These are phyloP conservation scores for Sclerurus mexicanus DNA, from an alignment of 2,113 vertebrate species.

Conservation along the genomic window DNA sequence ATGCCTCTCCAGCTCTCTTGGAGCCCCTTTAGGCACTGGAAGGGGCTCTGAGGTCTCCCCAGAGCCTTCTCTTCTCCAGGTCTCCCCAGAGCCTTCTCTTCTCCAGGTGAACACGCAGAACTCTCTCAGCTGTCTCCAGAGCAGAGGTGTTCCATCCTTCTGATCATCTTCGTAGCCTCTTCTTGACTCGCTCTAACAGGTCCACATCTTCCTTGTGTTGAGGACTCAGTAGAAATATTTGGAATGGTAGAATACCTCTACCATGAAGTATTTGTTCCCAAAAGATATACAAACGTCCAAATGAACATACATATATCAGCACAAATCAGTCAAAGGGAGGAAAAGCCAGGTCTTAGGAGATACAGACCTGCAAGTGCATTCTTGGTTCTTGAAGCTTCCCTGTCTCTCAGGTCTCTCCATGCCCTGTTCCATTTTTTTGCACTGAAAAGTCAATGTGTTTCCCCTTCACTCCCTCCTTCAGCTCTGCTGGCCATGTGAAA, in stretches of 20 bases:
- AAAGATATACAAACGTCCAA: background rate
- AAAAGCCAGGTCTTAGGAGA: background rate
- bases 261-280: background rate
- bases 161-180: background rate
- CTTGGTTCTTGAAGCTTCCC: background rate
- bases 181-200: background rate
- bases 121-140: background rate
- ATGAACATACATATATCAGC: background rate
- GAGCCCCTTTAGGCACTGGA: background rate
- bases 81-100: background rate
- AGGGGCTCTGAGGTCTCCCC: background rate
- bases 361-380: background rate
- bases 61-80: background rate
- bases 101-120: background rate
- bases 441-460: background rate
- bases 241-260: background rate
- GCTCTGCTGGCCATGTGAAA: constrained; percentile 14
- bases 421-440: background rate
- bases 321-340: background rate
- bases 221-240: background rate
- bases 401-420: background rate
- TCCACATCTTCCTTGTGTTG: background rate
- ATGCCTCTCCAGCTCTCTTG: background rate
- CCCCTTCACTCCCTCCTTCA: background rate
- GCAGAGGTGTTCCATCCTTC: background rate